Evolutionary conservation across 2,888 invertebrate species (phyloP).

Genomic region (Eristalis arbustorum): DNA sequence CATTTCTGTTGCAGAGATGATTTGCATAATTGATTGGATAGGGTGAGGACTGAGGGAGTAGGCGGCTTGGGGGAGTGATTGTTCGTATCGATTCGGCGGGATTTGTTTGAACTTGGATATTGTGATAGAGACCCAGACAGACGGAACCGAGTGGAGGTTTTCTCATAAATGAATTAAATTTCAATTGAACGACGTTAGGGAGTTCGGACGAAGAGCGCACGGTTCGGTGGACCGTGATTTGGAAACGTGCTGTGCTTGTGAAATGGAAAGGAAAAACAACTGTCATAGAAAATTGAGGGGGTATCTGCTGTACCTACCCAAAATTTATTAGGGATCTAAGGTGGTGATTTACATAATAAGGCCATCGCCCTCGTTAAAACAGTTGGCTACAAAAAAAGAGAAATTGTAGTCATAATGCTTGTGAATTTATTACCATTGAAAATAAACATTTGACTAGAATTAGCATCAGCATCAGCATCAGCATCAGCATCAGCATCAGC

Average conservation of each 20-base stretch:
- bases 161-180: conserved; percentile 23
- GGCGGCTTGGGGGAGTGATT: not conserved
- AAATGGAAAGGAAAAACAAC: not conserved
- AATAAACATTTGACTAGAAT: too few species aligned
- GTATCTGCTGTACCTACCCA: too few species aligned
- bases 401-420: not conserved
- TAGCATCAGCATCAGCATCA: not conserved
- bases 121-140: conserved; percentile 5
- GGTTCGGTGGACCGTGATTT: not conserved
- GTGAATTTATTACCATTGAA: too few species aligned
- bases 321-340: not conserved
- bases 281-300: not conserved
- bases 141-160: not conserved
- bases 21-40: conserved; percentile 64
- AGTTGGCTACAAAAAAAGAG: not conserved
- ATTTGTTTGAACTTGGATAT: conserved; percentile 36
- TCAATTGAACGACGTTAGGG: not conserved
- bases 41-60: not conserved
- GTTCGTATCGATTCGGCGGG: conserved; percentile 14
- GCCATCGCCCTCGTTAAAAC: not conserved
- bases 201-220: not conserved
- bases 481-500: conserved; percentile 4
- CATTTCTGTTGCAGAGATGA: conserved; percentile 34
- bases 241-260: not conserved
- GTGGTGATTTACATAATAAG: not conserved